These are phyloP conservation scores for Xylota sylvarum DNA, from an alignment of 2,888 invertebrate genomes.

Conservation along the genomic window DNA sequence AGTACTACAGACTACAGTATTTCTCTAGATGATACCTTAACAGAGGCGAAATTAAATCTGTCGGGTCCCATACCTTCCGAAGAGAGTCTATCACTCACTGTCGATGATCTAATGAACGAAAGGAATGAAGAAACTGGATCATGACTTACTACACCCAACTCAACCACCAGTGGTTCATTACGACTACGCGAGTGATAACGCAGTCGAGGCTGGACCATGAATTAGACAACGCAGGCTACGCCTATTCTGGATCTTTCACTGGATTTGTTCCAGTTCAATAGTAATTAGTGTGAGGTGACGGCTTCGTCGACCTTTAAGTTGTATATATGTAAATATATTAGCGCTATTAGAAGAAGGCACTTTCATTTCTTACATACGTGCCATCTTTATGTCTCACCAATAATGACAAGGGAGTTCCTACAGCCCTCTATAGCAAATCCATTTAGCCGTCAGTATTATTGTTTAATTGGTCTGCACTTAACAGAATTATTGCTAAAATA, in stretches of 20 bases:
- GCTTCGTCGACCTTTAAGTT: constrained; percentile 20
- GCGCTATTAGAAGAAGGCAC: no score
- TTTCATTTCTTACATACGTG: no score
- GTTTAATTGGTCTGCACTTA: no score
- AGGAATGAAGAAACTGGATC: constrained; percentile 79
- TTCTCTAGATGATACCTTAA: constrained; percentile 83
- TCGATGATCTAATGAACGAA: constrained; percentile 82
- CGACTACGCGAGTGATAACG: constrained; percentile 84
- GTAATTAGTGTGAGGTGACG: constrained; percentile 77
- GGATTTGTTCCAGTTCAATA: constrained; percentile 84
- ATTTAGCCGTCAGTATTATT: no score
- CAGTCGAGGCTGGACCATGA: constrained; percentile 84
- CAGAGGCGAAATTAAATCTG: constrained; percentile 83
- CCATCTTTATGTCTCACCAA: no score
- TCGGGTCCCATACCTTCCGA: constrained; percentile 83
- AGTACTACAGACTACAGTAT: no score
- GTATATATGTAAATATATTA: constrained; percentile 38
- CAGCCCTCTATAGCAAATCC: no score
- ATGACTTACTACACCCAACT: constrained; percentile 62
- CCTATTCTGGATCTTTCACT: constrained; percentile 83
- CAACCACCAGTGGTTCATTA: constrained; percentile 80
- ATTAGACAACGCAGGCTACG: constrained; percentile 80
- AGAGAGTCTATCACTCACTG: constrained; percentile 83
- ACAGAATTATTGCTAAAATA: no score
- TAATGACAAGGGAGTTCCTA: no score